Evolutionary conservation across 1,140 invertebrate genomes (phyloP).

Genomic region (Lerema accius): DNA sequence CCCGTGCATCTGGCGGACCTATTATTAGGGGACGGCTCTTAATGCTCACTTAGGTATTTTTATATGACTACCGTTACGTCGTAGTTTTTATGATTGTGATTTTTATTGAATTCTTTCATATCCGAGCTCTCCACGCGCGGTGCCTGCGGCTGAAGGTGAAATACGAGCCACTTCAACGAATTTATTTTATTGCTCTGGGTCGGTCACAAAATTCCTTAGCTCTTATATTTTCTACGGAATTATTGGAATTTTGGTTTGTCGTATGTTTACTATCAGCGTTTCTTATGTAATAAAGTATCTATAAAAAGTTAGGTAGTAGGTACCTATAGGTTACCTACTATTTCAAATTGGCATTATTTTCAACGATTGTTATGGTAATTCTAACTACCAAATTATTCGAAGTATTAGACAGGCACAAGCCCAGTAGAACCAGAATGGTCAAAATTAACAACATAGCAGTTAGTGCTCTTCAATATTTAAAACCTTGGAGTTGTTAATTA

Average conservation of each 20-base stretch:
- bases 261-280: not conserved
- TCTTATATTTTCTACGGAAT: conserved; percentile 51
- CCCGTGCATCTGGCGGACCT: conserved; percentile 78
- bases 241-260: conserved; percentile 13
- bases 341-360: too few species aligned
- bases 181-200: conserved; percentile 75
- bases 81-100: conserved; percentile 80
- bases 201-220: conserved; percentile 52
- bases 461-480: too few species aligned
- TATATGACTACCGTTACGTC: conserved; percentile 72
- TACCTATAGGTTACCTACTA: too few species aligned
- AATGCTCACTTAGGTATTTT: conserved; percentile 80
- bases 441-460: too few species aligned
- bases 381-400: too few species aligned
- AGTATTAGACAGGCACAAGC: too few species aligned
- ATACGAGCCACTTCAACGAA: conserved; percentile 71
- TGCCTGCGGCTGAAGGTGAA: conserved; percentile 70
- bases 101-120: conserved; percentile 74
- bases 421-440: too few species aligned
- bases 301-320: too few species aligned
- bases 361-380: too few species aligned
- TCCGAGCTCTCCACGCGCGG: conserved; percentile 46
- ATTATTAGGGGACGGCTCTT: conserved; percentile 80
- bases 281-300: not conserved
- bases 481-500: too few species aligned